Evolutionary conservation across 2,797 vertebrate species (phyloP), one percentile per base, ranked within the genome.

Genomic region (Cebuella pygmaea): DNA sequence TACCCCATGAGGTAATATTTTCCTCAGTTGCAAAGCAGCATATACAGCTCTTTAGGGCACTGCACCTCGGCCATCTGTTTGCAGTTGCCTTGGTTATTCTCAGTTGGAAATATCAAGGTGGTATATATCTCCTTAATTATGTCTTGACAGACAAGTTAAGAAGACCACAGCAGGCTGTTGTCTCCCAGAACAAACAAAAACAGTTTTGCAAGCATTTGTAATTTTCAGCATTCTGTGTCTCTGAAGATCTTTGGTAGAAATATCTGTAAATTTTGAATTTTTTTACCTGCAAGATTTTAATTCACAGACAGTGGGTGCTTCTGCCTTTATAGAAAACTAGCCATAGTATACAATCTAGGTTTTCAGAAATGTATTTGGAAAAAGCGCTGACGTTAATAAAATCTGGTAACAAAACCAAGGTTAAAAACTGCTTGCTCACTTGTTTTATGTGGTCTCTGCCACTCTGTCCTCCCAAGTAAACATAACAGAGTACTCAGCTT

Each of bases 381-480:
- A 98, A 98, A 96, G 39, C 97, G 94, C 95, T 98, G 92, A 97
- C 87, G 84, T 30, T 44, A 67, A 17, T 67, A 67, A 67, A n/a
- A 67, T 96, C 67, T 88, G 96, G 80, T 97, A 96, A 96, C 64
- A 94, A 94, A 85, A 84, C 39, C 9, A 88, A 88, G 55, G 36
- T 96, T 96, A 61, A 57, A 96, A 97, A 98, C 89, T 82, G 90
- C 94, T 96, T 98, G 41, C 33, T 97, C 67, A 78, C 59, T 90
- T 74, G 50, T 90, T 98, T 98, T 85, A 33, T 41, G 61, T 55
- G 55, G 17, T 94, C 91, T 97, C 72, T 89, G 3, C 79, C 44
- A 92, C 82, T 97, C 67, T 41, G 36, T 96, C 55, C 79, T 97
- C 95, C 1, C 0, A 86, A 96, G 70, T 57, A 88, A 96, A 84